Evolutionary conservation across 53 echinoderm and acorn worm genomes (phyloP).

Genomic region (Astropecten irregularis): DNA sequence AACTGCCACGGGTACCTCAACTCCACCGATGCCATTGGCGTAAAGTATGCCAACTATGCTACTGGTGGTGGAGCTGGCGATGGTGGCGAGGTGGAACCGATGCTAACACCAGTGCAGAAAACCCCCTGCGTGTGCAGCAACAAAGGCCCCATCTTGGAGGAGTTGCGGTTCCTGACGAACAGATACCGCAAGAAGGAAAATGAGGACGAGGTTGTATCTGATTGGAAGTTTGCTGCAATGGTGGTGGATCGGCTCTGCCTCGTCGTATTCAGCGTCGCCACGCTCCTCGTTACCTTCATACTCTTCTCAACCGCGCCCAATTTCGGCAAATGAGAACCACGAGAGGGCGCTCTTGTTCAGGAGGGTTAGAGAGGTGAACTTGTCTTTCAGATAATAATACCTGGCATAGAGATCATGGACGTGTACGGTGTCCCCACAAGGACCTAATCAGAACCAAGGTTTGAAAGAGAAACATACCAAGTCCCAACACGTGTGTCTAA

Average conservation of each 20-base stretch:
- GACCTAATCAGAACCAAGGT: too few species aligned
- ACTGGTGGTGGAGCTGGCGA: constrained; percentile 65
- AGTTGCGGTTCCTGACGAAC: constrained; percentile 78
- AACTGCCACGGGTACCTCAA: constrained; percentile 81
- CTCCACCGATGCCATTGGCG: constrained; percentile 88
- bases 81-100: constrained; percentile 24
- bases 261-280: constrained; percentile 71
- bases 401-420: not conserved
- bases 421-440: not conserved
- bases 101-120: constrained; percentile 8
- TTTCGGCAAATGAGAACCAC: constrained; percentile 29
- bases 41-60: constrained; percentile 93
- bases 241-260: constrained; percentile 83
- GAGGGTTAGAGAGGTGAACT: not conserved
- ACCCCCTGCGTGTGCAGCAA: not conserved
- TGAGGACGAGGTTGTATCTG: constrained; percentile 77
- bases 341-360: too few species aligned
- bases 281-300: constrained; percentile 65
- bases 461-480: too few species aligned
- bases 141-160: constrained; percentile 67
- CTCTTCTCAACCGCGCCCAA: constrained; percentile 64
- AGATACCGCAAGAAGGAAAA: constrained; percentile 75
- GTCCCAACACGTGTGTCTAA: too few species aligned
- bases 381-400: constrained; percentile 19
- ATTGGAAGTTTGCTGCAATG: constrained; percentile 96